Conservation (phyloP, 2,888 invertebrate species). For the Apodemia hepburni region DNA sequence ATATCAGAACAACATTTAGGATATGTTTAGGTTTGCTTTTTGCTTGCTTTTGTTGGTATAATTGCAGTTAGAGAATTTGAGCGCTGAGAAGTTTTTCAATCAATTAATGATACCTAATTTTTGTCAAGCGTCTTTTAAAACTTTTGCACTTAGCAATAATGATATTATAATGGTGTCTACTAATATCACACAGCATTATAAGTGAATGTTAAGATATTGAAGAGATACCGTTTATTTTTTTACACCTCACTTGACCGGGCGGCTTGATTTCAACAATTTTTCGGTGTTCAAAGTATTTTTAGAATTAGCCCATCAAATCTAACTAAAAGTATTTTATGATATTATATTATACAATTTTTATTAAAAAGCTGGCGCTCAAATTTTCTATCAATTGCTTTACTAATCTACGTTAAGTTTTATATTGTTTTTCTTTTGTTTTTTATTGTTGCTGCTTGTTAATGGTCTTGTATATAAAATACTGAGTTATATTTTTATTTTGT, state of each 20-base stretch:
- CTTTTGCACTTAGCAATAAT: not conserved
- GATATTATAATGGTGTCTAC: not conserved
- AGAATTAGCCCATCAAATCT: not conserved
- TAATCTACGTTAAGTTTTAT: not conserved
- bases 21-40: slow-evolving; percentile 59
- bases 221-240: not conserved
- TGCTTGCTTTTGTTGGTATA: slow-evolving; percentile 27
- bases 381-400: slow-evolving; percentile 9
- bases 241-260: not conserved
- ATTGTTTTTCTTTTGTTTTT: slow-evolving; percentile 2
- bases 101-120: not conserved
- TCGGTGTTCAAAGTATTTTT: not conserved
- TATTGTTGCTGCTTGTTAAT: slow-evolving; percentile 22
- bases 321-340: not conserved
- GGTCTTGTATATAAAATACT: slow-evolving; percentile 29
- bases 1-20: slow-evolving; percentile 80
- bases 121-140: not conserved
- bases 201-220: not conserved
- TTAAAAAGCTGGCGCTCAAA: slow-evolving; percentile 6
- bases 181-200: not conserved
- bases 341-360: not conserved
- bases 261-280: not conserved
- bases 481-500: not conserved
- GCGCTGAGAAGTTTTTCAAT: not conserved
- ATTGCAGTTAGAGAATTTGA: slow-evolving; percentile 8